phyloP scores from a whole-genome alignment of 2,113 vertebrate genomes.

The Phocoena phocoena region DNA sequence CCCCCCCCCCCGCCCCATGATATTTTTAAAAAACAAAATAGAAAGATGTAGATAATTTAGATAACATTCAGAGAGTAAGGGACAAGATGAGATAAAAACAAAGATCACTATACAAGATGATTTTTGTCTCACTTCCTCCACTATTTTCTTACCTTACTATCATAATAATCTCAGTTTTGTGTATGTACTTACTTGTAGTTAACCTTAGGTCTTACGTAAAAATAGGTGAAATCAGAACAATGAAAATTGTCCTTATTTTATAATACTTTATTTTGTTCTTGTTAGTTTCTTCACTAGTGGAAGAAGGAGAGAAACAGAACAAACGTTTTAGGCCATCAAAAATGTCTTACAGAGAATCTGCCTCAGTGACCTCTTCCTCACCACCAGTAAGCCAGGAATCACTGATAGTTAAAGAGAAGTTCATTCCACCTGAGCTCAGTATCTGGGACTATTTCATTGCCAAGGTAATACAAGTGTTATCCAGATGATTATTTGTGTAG shows the following conservation, averaged over 20 bases:
- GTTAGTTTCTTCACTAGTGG: constrained; percentile 82
- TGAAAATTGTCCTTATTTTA: constrained; percentile 37
- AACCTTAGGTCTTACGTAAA: not conserved
- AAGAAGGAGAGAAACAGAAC: constrained; percentile 87
- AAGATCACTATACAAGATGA: not conserved
- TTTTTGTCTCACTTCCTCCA: not conserved
- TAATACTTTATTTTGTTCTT: constrained; percentile 61
- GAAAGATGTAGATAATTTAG: not conserved
- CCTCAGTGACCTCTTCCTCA: constrained; percentile 75
- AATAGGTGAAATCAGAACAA: constrained; percentile 12
- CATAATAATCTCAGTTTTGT: not conserved
- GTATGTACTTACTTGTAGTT: not conserved
- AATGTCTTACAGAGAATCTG: constrained; percentile 85
- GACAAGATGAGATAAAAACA: not conserved
- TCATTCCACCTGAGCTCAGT: constrained; percentile 96
- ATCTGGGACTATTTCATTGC: constrained; percentile 99
- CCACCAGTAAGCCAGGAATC: constrained; percentile 85
- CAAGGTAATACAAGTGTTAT: constrained; percentile 88
- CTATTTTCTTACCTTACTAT: not conserved
- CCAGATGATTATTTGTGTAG: not conserved
- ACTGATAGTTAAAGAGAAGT: constrained; percentile 89
- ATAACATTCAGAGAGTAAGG: not conserved
- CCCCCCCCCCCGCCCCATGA: not conserved
- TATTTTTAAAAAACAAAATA: not conserved
- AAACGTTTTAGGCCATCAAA: constrained; percentile 87